Evolutionary conservation across 1,140 invertebrate genomes (phyloP).

Genomic region (Lucilia sericata): DNA sequence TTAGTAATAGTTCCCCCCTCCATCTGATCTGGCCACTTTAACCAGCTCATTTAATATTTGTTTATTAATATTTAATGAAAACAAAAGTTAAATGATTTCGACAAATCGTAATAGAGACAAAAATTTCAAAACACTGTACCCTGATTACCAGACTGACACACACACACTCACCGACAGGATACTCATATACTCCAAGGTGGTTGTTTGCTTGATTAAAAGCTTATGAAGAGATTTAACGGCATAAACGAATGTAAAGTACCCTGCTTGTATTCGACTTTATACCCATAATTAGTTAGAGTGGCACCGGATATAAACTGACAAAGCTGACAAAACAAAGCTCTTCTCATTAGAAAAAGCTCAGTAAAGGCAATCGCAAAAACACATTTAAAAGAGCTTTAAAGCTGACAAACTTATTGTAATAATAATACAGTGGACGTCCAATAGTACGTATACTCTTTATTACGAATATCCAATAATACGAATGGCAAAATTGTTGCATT

Average conservation of each 20-base stretch:
- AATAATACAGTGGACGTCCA: too few relatives aligned
- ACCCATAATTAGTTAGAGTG: too few relatives aligned
- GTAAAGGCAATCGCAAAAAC: too few relatives aligned
- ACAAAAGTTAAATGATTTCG: conserved; percentile 35
- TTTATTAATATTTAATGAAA: conserved; percentile 43
- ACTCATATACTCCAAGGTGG: conserved; percentile 20
- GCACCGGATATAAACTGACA: too few relatives aligned
- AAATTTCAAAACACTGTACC: conserved; percentile 21
- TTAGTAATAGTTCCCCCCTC: not conserved
- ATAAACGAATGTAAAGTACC: not conserved
- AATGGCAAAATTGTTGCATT: too few relatives aligned
- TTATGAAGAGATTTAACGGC: not conserved
- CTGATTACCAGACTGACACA: not conserved
- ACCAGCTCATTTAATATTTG: not conserved
- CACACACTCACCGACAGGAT: not conserved
- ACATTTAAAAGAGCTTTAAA: too few relatives aligned
- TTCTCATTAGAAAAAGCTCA: too few relatives aligned
- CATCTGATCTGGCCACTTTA: not conserved
- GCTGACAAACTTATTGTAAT: too few relatives aligned
- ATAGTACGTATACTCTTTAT: too few relatives aligned
- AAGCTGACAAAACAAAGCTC: too few relatives aligned
- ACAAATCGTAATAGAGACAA: not conserved
- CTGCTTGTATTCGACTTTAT: too few relatives aligned
- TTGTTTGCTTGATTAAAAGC: conserved; percentile 30
- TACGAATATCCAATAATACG: too few relatives aligned